Evolutionary conservation across 2,797 vertebrate species (phyloP).

Genomic region (Euthynnus affinis): DNA sequence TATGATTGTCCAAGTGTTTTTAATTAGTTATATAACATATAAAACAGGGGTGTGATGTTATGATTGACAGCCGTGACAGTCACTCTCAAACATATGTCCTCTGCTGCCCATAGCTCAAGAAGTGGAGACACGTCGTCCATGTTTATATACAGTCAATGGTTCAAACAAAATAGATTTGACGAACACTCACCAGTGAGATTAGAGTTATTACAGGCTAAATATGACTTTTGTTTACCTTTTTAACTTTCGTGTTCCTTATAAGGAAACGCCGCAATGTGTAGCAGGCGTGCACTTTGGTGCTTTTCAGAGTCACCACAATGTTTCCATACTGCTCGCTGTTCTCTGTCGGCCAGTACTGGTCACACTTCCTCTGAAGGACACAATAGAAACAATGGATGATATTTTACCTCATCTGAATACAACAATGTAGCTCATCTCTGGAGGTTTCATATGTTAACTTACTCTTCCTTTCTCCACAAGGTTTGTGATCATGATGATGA

Average conservation of each 20-base stretch:
- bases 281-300: constrained; percentile 96
- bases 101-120: no score
- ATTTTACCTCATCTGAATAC: fast-evolving
- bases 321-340: constrained; percentile 97
- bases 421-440: neutral
- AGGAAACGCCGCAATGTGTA: constrained; percentile 95
- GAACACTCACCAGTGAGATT: neutral
- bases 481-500: constrained; percentile 99
- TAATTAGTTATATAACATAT: no score
- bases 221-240: constrained; percentile 87
- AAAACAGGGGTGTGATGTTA: no score
- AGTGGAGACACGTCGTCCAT: neutral
- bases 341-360: constrained; percentile 98
- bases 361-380: constrained; percentile 94
- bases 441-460: constrained; percentile 70
- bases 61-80: no score
- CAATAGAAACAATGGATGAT: neutral
- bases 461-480: constrained; percentile 99
- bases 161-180: neutral
- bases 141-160: neutral
- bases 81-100: no score
- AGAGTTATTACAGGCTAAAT: neutral
- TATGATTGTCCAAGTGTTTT: no score
- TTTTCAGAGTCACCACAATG: constrained; percentile 96
- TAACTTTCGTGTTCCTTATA: constrained; percentile 94